phyloP scores from a whole-genome alignment of 2,113 vertebrate species.

The Vidua macroura region DNA sequence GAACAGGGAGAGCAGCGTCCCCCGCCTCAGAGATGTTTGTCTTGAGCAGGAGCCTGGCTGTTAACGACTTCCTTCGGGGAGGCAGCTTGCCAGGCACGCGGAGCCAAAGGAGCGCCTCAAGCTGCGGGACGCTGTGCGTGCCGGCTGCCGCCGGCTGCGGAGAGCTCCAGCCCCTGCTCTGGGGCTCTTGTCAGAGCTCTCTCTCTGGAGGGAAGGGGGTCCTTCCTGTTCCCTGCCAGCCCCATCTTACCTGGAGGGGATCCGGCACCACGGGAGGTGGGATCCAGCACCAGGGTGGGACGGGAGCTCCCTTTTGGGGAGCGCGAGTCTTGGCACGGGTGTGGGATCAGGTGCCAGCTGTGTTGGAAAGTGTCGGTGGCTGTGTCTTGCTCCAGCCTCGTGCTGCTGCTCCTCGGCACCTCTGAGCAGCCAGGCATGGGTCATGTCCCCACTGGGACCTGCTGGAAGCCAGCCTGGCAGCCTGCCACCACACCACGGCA shows the following conservation, averaged over 20 bases:
- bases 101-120: rapidly evolving
- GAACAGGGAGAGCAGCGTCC: background rate
- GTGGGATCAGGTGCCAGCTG: rapidly evolving
- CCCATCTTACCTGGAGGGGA: background rate
- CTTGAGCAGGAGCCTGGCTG: constrained; percentile 16
- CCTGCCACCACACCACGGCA: rapidly evolving
- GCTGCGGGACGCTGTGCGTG: rapidly evolving
- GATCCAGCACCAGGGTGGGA: rapidly evolving
- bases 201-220: background rate
- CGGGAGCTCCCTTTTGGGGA: background rate
- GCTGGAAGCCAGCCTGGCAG: background rate
- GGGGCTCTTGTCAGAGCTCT: background rate
- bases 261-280: rapidly evolving
- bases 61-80: background rate
- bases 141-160: background rate
- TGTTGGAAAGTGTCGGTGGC: rapidly evolving
- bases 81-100: background rate
- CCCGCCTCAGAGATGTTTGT: constrained; percentile 8
- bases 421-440: background rate
- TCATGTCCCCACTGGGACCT: rapidly evolving
- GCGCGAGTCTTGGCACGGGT: rapidly evolving
- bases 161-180: background rate
- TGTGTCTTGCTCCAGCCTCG: rapidly evolving
- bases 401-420: background rate
- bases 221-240: background rate